Evolutionary conservation across 2,797 vertebrate genomes (phyloP), one percentile per base, ranked within the genome.

Genomic region (Adelosebastes latens): DNA sequence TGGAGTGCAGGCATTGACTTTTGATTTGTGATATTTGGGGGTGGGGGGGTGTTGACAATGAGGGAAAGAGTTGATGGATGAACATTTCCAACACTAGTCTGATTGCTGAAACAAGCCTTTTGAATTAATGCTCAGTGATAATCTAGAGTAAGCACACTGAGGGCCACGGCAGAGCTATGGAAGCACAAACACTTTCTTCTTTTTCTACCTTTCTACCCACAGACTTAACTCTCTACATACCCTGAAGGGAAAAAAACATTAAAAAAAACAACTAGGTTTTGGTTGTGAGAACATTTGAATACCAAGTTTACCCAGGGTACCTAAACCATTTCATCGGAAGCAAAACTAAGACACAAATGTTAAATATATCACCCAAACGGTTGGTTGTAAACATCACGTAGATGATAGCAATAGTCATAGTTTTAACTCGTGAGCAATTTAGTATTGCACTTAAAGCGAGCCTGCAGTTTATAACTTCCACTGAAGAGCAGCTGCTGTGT

Each of bases 61-160:
- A 58, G 58, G 39, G 56, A 22, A 69, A 58, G 59, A 32, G 25
- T 29, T 92, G 91, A 93, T 90, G 84, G 87, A 91, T 94, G 82
- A 89, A 82, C 68, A 82, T 70, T 63, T 25, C 72, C 74, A 80
- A 79, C 78, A 63, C 82, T 66, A 72, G 65, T 71, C 72, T 84
- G 88, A 92, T 68, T 78, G 66, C 46, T 84, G 82, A 83, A 83
- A 85, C 77, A 74, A 77, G 70, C 46, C 58, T 42, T 31, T 25
- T 74, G 77, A 90, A 92, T 89, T 65, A 86, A 89, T 83, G 78
- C 77, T 12, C 34, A 56, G 42, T 52, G 71, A 82, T 82, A 84
- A 88, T 88, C 83, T 79, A 80, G 58, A 82, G 81, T 80, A 77
- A 74, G 74, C 70, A 77, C 69, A 63, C 46, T 39, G 61, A 79